These are phyloP conservation scores for Diceros bicornis DNA, from an alignment of 2,797 vertebrate genomes.

Conservation along the genomic window DNA sequence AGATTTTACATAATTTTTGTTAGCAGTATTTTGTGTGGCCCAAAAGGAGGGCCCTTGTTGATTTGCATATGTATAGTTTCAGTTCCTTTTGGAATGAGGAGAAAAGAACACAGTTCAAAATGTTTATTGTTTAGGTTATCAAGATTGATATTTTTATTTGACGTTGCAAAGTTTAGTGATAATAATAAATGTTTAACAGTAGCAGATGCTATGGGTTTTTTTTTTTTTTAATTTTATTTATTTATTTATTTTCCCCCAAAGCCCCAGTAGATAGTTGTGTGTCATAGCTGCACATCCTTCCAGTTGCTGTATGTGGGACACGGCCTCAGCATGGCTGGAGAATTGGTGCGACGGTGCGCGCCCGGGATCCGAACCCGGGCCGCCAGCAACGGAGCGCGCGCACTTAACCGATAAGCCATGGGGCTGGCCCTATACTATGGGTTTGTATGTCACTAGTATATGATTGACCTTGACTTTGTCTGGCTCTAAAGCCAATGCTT, in stretches of 20 bases:
- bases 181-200: not conserved
- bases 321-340: too few species aligned
- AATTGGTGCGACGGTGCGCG: too few species aligned
- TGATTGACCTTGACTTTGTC: constrained; percentile 15
- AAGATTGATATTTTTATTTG: constrained; percentile 5
- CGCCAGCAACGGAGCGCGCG: too few species aligned
- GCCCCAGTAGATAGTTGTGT: too few species aligned
- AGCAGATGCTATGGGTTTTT: not conserved
- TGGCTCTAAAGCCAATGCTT: not conserved
- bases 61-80: not conserved
- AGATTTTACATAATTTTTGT: not conserved
- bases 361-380: too few species aligned
- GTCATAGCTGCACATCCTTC: too few species aligned
- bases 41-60: not conserved
- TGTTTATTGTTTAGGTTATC: not conserved
- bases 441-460: not conserved
- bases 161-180: constrained; percentile 6
- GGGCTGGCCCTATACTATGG: too few species aligned
- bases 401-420: too few species aligned
- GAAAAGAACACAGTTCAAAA: not conserved
- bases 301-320: too few species aligned
- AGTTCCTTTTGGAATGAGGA: constrained; percentile 7
- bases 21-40: not conserved
- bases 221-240: too few species aligned
- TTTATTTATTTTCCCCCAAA: too few species aligned